Conservation (phyloP, 2,113 vertebrate genomes). For the Oenanthe melanoleuca region DNA sequence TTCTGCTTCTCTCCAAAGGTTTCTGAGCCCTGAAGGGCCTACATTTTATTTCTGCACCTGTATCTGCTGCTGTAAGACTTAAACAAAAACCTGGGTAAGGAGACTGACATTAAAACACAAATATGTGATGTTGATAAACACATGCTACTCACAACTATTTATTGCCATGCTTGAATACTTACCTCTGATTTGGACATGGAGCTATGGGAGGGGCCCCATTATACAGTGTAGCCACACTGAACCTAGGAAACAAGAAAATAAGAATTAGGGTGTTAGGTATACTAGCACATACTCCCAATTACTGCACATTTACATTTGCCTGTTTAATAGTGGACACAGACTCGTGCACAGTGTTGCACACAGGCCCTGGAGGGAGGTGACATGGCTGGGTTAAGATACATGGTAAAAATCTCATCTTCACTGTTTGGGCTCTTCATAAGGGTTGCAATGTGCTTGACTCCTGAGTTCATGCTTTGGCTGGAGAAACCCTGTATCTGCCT, state of each 20-base stretch:
- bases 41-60: background rate
- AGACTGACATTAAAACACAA: background rate
- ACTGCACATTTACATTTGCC: background rate
- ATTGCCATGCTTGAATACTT: background rate
- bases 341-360: background rate
- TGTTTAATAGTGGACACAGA: background rate
- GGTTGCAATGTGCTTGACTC: background rate
- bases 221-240: background rate
- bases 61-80: background rate
- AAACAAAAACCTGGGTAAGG: background rate
- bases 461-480: background rate
- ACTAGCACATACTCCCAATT: background rate
- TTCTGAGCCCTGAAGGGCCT: background rate
- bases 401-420: background rate
- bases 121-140: background rate
- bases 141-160: background rate
- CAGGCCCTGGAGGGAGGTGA: background rate
- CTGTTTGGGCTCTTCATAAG: background rate
- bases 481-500: background rate
- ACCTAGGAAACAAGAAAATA: background rate
- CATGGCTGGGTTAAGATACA: background rate
- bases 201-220: background rate
- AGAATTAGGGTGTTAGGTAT: background rate
- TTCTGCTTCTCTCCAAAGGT: background rate
- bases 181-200: background rate